phyloP scores from a whole-genome alignment of 2,113 vertebrate species.

The Hepsetus odoe region DNA sequence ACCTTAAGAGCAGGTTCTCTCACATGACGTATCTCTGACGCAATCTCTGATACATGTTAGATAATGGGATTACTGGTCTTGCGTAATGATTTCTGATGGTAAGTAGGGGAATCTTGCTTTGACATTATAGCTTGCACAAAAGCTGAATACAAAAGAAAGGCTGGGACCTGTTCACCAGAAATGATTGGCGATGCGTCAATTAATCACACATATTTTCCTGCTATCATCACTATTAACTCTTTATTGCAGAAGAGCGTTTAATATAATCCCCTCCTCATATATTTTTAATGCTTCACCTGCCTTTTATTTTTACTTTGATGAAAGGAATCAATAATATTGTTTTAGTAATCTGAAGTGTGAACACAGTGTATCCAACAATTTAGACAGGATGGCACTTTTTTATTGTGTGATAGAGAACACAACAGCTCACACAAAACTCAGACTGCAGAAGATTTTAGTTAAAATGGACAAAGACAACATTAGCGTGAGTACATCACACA shows the following conservation, averaged over 20 bases:
- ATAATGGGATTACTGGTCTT: not conserved
- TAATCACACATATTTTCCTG: not conserved
- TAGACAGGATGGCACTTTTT: too few species aligned
- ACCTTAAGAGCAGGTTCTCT: not conserved
- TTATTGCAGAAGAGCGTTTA: too few species aligned
- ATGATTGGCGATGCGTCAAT: not conserved
- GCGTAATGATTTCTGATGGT: not conserved
- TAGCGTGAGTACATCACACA: too few species aligned
- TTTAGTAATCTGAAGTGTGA: too few species aligned
- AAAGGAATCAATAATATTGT: too few species aligned
- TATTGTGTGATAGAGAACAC: too few species aligned
- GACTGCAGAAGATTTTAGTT: too few species aligned
- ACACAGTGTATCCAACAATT: too few species aligned
- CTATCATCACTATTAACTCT: not conserved
- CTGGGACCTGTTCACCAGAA: not conserved
- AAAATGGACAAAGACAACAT: too few species aligned
- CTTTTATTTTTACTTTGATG: not conserved
- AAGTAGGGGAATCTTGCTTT: not conserved
- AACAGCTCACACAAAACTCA: too few species aligned
- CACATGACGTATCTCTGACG: not conserved
- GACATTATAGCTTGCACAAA: not conserved
- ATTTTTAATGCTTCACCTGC: too few species aligned
- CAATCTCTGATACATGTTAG: conserved; percentile 21
- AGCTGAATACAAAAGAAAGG: not conserved
- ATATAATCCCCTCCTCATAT: too few species aligned